Evolutionary conservation across 2,888 invertebrate genomes (phyloP), one percentile per base, ranked within the genome.

Genomic region (Pyrochroa serraticornis): DNA sequence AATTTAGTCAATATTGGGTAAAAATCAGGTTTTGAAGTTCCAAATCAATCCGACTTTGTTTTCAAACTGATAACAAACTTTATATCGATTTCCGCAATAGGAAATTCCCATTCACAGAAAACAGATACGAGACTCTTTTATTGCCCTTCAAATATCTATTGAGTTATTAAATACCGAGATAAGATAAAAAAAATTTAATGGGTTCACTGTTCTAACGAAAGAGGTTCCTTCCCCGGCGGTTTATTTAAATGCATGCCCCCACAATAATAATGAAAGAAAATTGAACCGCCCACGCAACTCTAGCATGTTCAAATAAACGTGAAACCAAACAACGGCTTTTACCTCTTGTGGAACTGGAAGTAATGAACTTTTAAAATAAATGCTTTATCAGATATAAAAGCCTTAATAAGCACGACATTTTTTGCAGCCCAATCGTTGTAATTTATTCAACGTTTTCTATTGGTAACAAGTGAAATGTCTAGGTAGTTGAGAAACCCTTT

Each of bases 151-250:
- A 52, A 52, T 52, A 52, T 44, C 32, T 39, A 45, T 30, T 33
- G 38, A 45, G 35, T 38, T 52, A 45, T 45, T 44, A 13, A 38
- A 22, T 22, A 14, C 33, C 8, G 7, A 32, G 52, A 52, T 52
- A 52, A 52, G 52, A 52, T 52, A 52, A 52, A 7, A 31, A 13
- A 45, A 36, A 12, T 44, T 45, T 45, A 52, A 52, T 52, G 44
- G 45, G 36, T 14, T 8, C 22, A 14, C 14, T 34, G 30, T 45
- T 52, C 35, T 36, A 12, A 38, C 38, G 41, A 41, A 33, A 34
- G 49, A 33, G 33, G 22, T 8, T 48, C 13, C 33, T 33, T 43
- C n/a, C 5, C 5, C 22, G 22, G 2, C 22, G 22, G 22, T 22
- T 22, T 22, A 22, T 22, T 22, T 3, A 22, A 22, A 22, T 22